phyloP scores from a whole-genome alignment of 2,113 vertebrate genomes.

The Chionis minor region DNA sequence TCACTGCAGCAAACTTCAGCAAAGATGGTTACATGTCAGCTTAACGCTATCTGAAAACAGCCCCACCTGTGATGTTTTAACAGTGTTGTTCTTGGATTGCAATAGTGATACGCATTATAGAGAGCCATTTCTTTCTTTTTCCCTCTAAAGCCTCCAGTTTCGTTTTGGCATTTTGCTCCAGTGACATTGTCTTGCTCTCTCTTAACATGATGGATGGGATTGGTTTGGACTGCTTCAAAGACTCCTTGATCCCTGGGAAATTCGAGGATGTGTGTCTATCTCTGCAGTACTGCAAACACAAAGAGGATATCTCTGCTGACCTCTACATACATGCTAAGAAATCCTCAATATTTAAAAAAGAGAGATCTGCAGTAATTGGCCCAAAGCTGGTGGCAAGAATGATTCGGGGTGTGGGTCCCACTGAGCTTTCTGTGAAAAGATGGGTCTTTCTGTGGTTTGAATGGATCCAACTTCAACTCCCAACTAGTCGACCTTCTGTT shows the following conservation, averaged over 20 bases:
- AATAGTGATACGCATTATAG: not conserved
- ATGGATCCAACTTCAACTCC: not conserved
- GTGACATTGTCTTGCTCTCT: not conserved
- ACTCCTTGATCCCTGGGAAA: not conserved
- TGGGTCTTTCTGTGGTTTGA: not conserved
- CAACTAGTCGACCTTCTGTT: not conserved
- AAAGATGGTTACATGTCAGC: not conserved
- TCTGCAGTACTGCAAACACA: not conserved
- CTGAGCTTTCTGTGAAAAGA: not conserved
- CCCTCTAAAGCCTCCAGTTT: not conserved
- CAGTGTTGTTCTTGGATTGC: not conserved
- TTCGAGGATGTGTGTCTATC: not conserved
- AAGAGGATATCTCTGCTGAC: not conserved
- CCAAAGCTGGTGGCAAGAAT: not conserved
- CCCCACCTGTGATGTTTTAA: not conserved
- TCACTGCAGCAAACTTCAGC: not conserved
- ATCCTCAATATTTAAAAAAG: not conserved
- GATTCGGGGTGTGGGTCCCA: fast-evolving
- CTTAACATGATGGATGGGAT: not conserved
- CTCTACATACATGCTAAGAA: not conserved
- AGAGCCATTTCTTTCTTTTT: not conserved
- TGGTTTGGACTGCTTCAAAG: not conserved
- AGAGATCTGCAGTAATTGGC: not conserved
- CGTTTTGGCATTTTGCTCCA: not conserved
- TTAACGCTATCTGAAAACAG: not conserved